Base-by-base conservation (phyloP, 2,113 vertebrate species). In the Origma solitaria region DNA sequence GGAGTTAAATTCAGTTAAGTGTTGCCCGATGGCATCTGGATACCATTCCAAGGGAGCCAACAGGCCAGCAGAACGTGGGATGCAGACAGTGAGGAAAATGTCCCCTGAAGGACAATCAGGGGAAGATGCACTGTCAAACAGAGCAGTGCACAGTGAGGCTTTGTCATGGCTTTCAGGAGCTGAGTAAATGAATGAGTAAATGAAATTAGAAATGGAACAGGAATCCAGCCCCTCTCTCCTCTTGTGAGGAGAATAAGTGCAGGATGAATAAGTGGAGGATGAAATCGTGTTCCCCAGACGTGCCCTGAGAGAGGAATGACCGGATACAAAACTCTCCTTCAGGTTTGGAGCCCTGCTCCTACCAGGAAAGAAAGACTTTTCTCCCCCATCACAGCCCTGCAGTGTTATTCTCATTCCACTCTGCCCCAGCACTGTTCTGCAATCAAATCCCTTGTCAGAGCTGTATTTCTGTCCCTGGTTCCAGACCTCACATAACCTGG, bases 231-330 rank as follows among this genome's bases (percentile, higher is more conserved):
- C 7, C 17, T 44, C 35, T 69, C 79, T 70, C 24, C 13, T 65
- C 38, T 9, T n/a, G 30, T 47, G 31, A 45, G 44, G 44, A 45
- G 44, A 45, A 20, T 19, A 45, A 45, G 44, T 45, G 47, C 22
- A 49, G 19, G 40, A 22, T 65, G 37, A 85, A 47, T 27, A 80
- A 53, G 47, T 19, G 65, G 58, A 83, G 37, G 50, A 33, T 62
- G 49, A 90, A 16, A 19, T 64, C 82, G 24, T 1, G 0, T 45
- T 84, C 53, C 47, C 33, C n/a, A 88, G 37, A 44, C 0, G 0
- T 21, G 17, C 30, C 47, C 22, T 27, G 54, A 51, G 21, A 80
- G 28, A 38, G 24, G 24, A 88, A 76, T 28, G 5, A n/a, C 8
- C 3, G 8, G 72, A 37, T n/a, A 51, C 4, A 13, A 88, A 89